Percentiles rank a stretch among this genome's conserved stretches.
phyloP scores from a whole-genome alignment of 2,113 vertebrate genomes.

The Delphinapterus leucas region DNA sequence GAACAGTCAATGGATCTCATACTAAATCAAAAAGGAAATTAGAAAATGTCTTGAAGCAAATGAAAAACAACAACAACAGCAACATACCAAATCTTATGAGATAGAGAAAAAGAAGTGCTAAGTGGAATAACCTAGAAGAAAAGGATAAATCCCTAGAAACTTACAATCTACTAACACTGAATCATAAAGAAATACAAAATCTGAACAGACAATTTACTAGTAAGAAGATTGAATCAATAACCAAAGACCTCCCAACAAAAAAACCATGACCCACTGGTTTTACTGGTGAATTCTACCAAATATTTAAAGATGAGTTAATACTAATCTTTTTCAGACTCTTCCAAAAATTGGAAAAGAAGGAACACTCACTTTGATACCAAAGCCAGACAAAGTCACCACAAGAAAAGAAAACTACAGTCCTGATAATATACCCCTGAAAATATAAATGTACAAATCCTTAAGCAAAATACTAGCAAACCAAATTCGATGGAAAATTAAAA shows the following conservation, averaged over 20 bases:
- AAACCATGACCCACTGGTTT: not conserved
- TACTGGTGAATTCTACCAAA: not conserved
- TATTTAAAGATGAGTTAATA: not conserved
- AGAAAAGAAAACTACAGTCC: not conserved
- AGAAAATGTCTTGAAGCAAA: not conserved
- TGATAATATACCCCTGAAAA: not conserved
- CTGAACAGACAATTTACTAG: not conserved
- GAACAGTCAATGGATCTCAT: not conserved
- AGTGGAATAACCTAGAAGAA: not conserved
- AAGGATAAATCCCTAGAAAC: not conserved
- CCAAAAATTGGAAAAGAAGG: not conserved
- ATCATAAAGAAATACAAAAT: not conserved
- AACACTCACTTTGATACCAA: not conserved
- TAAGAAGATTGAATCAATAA: not conserved
- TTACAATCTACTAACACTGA: not conserved
- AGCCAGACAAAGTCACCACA: not conserved
- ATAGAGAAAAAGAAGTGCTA: not conserved
- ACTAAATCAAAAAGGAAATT: not conserved
- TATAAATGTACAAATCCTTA: not conserved
- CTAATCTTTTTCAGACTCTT: not conserved
- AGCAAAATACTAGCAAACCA: not conserved
- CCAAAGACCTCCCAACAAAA: not conserved
- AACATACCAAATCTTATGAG: not conserved
- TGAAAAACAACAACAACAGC: not conserved
- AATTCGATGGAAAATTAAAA: not conserved